phyloP scores from a whole-genome alignment of 2,797 vertebrate species.

The Liparis tanakae region DNA sequence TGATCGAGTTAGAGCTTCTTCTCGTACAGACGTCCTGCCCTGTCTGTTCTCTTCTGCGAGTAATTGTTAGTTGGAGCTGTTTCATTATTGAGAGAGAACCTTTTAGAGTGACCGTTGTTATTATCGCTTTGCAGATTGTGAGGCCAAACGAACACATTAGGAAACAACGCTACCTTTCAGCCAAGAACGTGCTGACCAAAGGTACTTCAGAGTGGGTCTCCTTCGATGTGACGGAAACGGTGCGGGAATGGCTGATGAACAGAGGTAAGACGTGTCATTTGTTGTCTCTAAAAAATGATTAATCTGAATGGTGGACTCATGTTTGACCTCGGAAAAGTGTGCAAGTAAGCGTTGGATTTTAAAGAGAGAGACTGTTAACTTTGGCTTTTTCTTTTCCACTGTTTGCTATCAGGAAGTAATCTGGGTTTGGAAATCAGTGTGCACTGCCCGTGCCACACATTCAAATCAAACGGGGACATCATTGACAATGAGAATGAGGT shows the following conservation, averaged over 20 bases:
- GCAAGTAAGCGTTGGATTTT: not conserved
- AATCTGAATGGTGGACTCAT: not conserved
- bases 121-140: conserved; percentile 81
- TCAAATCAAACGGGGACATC: conserved; percentile 90
- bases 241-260: conserved; percentile 91
- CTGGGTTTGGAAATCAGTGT: conserved; percentile 93
- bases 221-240: conserved; percentile 93
- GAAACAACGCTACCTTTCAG: conserved; percentile 91
- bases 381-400: not conserved
- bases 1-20: not conserved
- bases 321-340: not conserved
- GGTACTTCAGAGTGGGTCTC: conserved; percentile 91
- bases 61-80: not conserved
- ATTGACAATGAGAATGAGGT: conserved; percentile 89
- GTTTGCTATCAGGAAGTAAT: conserved; percentile 85
- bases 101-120: not conserved
- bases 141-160: conserved; percentile 91
- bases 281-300: not conserved
- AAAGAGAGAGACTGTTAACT: not conserved
- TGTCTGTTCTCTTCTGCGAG: not conserved
- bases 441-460: conserved; percentile 93
- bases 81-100: conserved; percentile 1
- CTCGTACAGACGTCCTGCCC: not conserved
- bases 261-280: conserved; percentile 80
- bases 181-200: conserved; percentile 90